These are phyloP conservation scores for Calephelis nemesis DNA, from an alignment of 1,140 invertebrate species.

Conservation along the genomic window DNA sequence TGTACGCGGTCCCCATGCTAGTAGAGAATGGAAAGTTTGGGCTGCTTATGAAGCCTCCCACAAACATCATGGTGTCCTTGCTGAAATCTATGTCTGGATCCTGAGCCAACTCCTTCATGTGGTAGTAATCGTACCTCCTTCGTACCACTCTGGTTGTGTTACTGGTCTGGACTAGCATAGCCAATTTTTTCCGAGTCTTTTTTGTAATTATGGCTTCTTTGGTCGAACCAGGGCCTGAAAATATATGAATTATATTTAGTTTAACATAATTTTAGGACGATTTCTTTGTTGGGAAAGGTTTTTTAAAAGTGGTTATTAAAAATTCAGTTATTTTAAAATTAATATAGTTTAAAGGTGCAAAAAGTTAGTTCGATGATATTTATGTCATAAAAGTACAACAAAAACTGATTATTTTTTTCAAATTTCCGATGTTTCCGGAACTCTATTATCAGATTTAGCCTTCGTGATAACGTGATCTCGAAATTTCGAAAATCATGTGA, in stretches of 20 bases:
- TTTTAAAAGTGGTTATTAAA: too few relatives aligned
- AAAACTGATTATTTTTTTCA: too few relatives aligned
- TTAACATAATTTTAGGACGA: too few relatives aligned
- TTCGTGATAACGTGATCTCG: too few relatives aligned
- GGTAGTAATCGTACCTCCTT: conserved; percentile 11
- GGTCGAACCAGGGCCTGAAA: conserved; percentile 19
- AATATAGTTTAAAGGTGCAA: too few relatives aligned
- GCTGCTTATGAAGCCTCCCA: conserved; percentile 7
- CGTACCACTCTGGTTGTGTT: neutral
- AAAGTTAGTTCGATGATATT: too few relatives aligned
- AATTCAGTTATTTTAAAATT: too few relatives aligned
- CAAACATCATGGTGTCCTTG: conserved; percentile 15
- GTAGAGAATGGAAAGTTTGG: conserved; percentile 8
- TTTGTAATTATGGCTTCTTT: conserved; percentile 8
- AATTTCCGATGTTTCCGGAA: too few relatives aligned
- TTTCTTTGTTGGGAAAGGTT: too few relatives aligned
- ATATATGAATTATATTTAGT: neutral
- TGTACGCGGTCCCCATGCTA: neutral
- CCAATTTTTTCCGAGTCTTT: neutral
- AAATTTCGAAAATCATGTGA: too few relatives aligned
- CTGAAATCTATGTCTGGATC: conserved; percentile 7
- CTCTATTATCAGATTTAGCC: too few relatives aligned
- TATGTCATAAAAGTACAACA: too few relatives aligned
- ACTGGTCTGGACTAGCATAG: neutral
- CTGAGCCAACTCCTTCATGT: conserved; percentile 11